Evolutionary conservation across 2,888 invertebrate genomes (phyloP), one percentile per base, ranked within the genome.

Genomic region (Acholoe squamosa): DNA sequence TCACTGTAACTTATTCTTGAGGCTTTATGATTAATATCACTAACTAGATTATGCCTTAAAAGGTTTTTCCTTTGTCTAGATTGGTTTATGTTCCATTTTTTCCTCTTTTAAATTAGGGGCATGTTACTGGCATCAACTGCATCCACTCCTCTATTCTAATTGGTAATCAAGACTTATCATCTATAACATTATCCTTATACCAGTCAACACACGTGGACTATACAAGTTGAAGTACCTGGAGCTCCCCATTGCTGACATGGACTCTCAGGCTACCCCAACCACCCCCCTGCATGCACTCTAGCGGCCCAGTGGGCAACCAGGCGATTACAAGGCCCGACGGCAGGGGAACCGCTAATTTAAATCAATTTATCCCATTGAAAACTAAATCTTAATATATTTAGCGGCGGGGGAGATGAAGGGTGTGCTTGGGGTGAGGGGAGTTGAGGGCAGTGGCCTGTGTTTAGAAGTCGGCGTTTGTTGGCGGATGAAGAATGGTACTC

Each of bases 371-470:
- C 34, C 61, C 43, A 89, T 89, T 89, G 89, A 89, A 67, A 67
- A 89, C 89, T 89, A 89, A 89, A 89, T 89, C 89, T 67, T 89
- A 67, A 89, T 89, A 89, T 89, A 89, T 89, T 89, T 89, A 89
- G 89, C 89, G 89, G 67, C 67, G 28, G 86, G 86, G 80, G 80
- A 16, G 33, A 25, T 19, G 19, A 34, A 25, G 14, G 80, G 80
- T 33, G 80, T 33, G 34, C 33, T 33, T 33, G 43, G 80, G 22
- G 43, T 33, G 33, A 25, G 77, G 28, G 33, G 33, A 12, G 77
- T 7, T 7, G 77, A 10, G 33, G 19, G 80, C n/a, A 19, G 34
- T 33, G 22, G 19, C 43, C 61, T 61, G 61, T 61, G 61, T 61
- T 61, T 43, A 43, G 43, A 43, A 43, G 43, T 43, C 43, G 43